Evolutionary conservation across 2,888 invertebrate species (phyloP).

Genomic region (Brachylomia viminalis): DNA sequence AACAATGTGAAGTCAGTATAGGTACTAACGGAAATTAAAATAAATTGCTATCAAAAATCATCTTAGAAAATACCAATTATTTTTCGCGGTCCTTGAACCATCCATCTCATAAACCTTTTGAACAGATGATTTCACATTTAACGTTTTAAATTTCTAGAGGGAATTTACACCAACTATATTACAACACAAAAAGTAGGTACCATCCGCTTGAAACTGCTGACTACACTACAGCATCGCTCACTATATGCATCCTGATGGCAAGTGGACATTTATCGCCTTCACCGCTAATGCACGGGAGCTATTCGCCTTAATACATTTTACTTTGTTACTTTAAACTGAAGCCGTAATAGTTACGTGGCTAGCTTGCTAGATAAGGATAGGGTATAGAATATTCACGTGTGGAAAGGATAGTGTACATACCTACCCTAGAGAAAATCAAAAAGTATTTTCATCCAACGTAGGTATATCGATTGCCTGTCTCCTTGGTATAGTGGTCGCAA

Average conservation of each 20-base stretch:
- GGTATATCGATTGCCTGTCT: neutral
- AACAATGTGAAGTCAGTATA: neutral
- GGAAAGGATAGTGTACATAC: neutral
- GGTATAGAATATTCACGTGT: neutral
- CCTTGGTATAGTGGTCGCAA: too few relatives aligned
- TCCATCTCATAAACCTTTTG: neutral
- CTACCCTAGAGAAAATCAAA: neutral
- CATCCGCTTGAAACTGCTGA: slow-evolving; percentile 20
- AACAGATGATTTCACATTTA: neutral
- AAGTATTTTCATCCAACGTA: neutral
- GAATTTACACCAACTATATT: neutral
- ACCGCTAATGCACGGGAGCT: slow-evolving; percentile 78
- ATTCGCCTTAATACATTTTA: slow-evolving; percentile 80
- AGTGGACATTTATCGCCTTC: slow-evolving; percentile 80
- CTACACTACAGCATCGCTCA: slow-evolving; percentile 23
- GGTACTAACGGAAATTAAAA: neutral
- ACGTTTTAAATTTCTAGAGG: neutral
- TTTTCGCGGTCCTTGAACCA: neutral
- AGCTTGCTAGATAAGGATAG: slow-evolving; percentile 31
- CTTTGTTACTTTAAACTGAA: slow-evolving; percentile 76
- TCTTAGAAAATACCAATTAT: neutral
- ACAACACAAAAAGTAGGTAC: neutral
- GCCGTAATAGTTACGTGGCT: slow-evolving; percentile 70
- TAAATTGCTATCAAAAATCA: neutral
- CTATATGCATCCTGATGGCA: slow-evolving; percentile 49